Conservation (phyloP, 2,888 invertebrate genomes). For the Caenorhabditis panamensis region DNA sequence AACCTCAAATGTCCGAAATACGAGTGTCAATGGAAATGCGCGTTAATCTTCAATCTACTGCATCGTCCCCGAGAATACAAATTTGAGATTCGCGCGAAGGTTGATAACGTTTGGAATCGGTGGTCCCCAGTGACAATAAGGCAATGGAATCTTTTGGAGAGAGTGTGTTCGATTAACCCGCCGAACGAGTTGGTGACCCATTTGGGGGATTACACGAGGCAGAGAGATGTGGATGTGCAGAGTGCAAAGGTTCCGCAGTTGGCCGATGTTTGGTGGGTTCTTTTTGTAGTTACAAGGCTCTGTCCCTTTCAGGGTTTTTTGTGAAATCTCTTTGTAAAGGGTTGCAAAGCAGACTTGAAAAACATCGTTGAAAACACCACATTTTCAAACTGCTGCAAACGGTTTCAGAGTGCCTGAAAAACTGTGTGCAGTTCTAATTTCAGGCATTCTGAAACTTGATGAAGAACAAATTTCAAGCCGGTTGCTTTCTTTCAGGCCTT, state of each 20-base stretch:
- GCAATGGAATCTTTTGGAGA: constrained; percentile 74
- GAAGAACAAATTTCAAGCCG: no score
- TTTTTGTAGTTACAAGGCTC: constrained; percentile 8
- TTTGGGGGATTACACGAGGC: constrained; percentile 64
- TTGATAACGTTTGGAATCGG: constrained; percentile 73
- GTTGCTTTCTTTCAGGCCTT: no score
- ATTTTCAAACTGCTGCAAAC: no score
- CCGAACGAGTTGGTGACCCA: constrained; percentile 65
- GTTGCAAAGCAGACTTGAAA: no score
- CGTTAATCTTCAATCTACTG: constrained; percentile 69
- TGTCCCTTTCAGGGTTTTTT: no score
- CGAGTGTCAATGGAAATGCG: constrained; percentile 73
- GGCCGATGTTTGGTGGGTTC: constrained; percentile 61
- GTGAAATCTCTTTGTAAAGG: no score
- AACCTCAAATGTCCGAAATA: constrained; percentile 72
- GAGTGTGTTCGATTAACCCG: constrained; percentile 73
- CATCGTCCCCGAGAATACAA: constrained; percentile 69
- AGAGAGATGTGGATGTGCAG: constrained; percentile 66
- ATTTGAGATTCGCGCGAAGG: constrained; percentile 72
- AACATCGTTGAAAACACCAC: no score
- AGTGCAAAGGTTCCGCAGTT: constrained; percentile 47
- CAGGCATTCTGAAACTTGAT: no score
- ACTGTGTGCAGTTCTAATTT: no score
- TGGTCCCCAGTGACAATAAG: constrained; percentile 68
- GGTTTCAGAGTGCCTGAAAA: no score